Conservation (phyloP, 2,113 vertebrate genomes). For the Pithys albifrons region DNA sequence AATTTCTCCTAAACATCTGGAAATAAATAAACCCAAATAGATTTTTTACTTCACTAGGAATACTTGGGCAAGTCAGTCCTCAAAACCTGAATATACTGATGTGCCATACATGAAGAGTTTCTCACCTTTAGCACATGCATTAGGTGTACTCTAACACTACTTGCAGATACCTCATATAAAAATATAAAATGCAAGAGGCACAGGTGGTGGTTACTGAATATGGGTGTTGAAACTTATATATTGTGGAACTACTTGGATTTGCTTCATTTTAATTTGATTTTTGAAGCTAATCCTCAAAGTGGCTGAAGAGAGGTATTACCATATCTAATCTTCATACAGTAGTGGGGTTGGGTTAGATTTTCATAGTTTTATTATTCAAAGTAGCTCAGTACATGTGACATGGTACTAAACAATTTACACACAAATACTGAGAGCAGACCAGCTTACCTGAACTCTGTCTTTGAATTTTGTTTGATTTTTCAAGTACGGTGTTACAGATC, state of each 20-base stretch:
- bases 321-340: background rate
- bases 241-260: slow-evolving; percentile 9
- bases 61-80: background rate
- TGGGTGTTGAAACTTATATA: background rate
- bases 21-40: background rate
- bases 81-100: background rate
- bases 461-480: background rate
- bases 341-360: background rate
- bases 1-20: background rate
- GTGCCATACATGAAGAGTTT: background rate
- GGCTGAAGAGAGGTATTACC: background rate
- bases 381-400: background rate
- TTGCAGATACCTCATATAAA: background rate
- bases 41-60: background rate
- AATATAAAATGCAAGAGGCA: background rate
- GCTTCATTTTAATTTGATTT: slow-evolving; percentile 40
- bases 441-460: background rate
- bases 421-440: background rate
- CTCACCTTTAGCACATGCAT: background rate
- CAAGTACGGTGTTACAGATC: background rate
- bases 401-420: background rate
- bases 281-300: slow-evolving; percentile 22
- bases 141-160: background rate
- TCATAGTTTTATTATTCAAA: slow-evolving; percentile 5
- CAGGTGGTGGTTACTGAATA: background rate